Evolutionary conservation across 2,797 vertebrate genomes (phyloP).

Genomic region (Enteromius radiatus): DNA sequence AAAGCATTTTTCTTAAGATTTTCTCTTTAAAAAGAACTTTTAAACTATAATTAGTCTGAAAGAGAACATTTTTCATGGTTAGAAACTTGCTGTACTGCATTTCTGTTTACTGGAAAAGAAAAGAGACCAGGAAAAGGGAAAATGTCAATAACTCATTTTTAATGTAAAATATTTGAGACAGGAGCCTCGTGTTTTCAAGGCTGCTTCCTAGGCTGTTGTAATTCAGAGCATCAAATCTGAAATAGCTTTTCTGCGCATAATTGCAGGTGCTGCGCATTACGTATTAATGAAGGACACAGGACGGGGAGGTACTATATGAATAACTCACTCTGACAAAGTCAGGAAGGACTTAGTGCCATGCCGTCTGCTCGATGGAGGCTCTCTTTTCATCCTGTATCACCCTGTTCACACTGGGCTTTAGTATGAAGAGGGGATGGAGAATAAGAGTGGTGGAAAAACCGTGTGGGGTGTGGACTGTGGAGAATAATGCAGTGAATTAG

Average conservation of each 20-base stretch:
- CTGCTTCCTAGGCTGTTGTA: constrained; percentile 12
- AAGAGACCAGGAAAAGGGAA: constrained; percentile 10
- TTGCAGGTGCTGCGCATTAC: constrained; percentile 40
- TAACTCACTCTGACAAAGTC: constrained; percentile 47
- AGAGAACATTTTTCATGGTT: not conserved
- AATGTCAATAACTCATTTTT: constrained; percentile 29
- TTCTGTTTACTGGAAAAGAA: constrained; percentile 14
- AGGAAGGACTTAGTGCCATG: constrained; percentile 27
- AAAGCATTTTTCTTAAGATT: not conserved
- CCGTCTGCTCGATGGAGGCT: constrained; percentile 19
- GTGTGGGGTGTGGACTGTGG: not conserved
- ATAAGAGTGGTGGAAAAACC: not conserved
- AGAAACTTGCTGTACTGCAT: not conserved
- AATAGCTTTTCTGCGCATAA: constrained; percentile 34
- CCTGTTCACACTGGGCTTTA: constrained; percentile 1
- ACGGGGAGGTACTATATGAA: constrained; percentile 23
- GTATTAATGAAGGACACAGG: constrained; percentile 56
- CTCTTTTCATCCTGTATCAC: constrained; percentile 17
- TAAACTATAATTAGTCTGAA: not conserved
- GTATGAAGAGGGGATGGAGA: constrained; percentile 8
- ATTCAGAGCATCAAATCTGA: constrained; percentile 17
- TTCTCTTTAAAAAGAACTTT: not conserved
- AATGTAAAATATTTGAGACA: constrained; percentile 28
- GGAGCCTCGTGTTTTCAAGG: constrained; percentile 11
- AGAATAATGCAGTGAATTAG: constrained; percentile 32